These are phyloP conservation scores for Cydia strobilella DNA, from an alignment of 1,140 invertebrate species.

Conservation along the genomic window DNA sequence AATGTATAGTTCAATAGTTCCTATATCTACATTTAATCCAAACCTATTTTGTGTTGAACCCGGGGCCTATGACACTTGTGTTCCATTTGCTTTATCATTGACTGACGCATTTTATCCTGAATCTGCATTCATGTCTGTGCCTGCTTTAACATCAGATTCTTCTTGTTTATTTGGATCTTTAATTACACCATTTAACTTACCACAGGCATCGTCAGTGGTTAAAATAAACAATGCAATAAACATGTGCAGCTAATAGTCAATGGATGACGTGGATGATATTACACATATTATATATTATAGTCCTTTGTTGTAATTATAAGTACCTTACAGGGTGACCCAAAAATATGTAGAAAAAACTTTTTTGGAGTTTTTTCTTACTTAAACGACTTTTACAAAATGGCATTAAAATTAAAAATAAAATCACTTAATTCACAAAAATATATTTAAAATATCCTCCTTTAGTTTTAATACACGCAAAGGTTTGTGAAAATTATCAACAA, in stretches of 20 bases:
- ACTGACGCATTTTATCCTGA: background rate
- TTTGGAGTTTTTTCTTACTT: too few relatives aligned
- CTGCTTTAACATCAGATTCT: background rate
- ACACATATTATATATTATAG: too few relatives aligned
- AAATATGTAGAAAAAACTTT: too few relatives aligned
- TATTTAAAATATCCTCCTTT: too few relatives aligned
- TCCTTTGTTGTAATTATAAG: too few relatives aligned
- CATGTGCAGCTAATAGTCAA: background rate
- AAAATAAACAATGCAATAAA: background rate
- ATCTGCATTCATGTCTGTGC: background rate
- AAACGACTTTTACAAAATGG: too few relatives aligned
- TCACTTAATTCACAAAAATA: too few relatives aligned
- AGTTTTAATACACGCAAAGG: too few relatives aligned
- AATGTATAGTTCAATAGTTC: background rate
- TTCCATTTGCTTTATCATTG: background rate
- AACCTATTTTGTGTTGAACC: slow-evolving; percentile 7
- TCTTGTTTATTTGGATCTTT: background rate
- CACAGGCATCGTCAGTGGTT: background rate
- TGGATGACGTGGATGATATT: background rate
- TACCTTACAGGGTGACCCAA: too few relatives aligned
- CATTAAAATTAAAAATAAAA: too few relatives aligned
- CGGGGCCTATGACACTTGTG: background rate
- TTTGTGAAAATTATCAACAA: too few relatives aligned
- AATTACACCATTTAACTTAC: background rate
- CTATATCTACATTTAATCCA: background rate